A percentile compares a stretch with the other conserved stretches of the same genome.
These are phyloP conservation scores for Pteronotus mesoamericanus DNA, from an alignment of 2,797 vertebrate genomes.

Conservation along the genomic window DNA sequence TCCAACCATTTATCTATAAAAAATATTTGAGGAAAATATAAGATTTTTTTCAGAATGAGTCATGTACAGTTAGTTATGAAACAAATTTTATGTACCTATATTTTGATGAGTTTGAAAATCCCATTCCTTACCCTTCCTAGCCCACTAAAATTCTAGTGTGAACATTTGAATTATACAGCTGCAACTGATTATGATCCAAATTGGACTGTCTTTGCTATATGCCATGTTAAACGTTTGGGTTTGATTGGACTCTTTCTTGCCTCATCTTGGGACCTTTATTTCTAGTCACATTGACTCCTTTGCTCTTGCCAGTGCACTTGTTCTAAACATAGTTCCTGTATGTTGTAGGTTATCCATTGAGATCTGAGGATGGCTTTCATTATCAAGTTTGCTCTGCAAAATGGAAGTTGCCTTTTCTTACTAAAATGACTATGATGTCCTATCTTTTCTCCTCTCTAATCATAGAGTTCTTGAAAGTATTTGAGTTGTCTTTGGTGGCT, in stretches of 20 bases:
- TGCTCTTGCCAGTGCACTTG: not conserved
- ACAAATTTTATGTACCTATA: not conserved
- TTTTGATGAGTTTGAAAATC: not conserved
- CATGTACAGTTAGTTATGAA: not conserved
- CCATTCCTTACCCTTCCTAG: too few relatives aligned
- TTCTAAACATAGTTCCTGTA: not conserved
- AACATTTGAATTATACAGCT: not conserved
- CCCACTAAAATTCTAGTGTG: not conserved
- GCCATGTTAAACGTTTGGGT: not conserved
- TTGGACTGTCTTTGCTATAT: not conserved
- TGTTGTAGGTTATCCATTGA: not conserved
- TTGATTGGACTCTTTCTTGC: not conserved
- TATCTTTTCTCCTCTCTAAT: not conserved
- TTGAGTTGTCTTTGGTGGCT: not conserved
- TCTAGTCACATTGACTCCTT: not conserved
- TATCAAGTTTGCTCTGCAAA: not conserved
- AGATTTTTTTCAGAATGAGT: not conserved
- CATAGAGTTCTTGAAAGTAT: not conserved
- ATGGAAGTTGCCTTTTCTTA: not conserved
- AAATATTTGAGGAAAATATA: not conserved
- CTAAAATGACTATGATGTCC: not conserved
- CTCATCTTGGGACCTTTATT: not conserved
- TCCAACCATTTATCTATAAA: not conserved
- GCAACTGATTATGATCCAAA: not conserved
- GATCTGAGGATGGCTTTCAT: not conserved